Base-by-base conservation (phyloP, 2,113 vertebrate genomes). In the Nannobrachium achirus region DNA sequence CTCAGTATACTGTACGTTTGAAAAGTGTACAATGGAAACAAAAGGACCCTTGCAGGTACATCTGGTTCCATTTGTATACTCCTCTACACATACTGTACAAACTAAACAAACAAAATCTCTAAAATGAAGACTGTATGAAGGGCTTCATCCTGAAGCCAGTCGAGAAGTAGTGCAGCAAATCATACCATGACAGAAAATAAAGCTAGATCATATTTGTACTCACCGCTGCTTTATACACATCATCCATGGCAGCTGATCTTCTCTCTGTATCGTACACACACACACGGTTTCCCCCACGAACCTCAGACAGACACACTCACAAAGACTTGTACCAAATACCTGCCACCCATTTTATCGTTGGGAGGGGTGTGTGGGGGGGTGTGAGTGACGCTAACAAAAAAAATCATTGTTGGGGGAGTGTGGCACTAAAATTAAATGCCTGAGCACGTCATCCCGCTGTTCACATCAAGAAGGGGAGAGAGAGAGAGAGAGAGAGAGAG, bases 221-320 rank as follows among this genome's bases (percentile, higher is more conserved):
- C 79, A 93, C 93, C 80, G 93, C 93, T 83, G 93, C 93, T 87
- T 93, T 93, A 76, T 93, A 93, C 8, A 93, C 93, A 71, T 93
- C 93, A 93, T 93, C 93, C 93, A 93, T 93, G 80, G 68, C 82
- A 89, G 70, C 79, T 69, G 84, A 15, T 76, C 68, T 18, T 33
- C 25, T 57, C 72, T 62, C 45, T 76, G 66, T 55, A 71, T 76
- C 58, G 44, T 59, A 71, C 77, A 72, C 76, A 72, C 78, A 57
- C 71, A 69, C 53, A 49, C 50, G 50, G 69, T 58, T 68, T 56
- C 75, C 70, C 51, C 71, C 63, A 40, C 65, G 20, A 25, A 25
- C 38, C n/a, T 53, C 75, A 78, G 63, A 84, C 57, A 78, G 62
- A 73, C 72, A 71, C 25, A n/a, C n/a, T n/a, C n/a, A 85, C 82